Evolutionary conservation across 2,797 vertebrate species (phyloP), one percentile per base, ranked within the genome.

Genomic region (Iguana delicatissima): DNA sequence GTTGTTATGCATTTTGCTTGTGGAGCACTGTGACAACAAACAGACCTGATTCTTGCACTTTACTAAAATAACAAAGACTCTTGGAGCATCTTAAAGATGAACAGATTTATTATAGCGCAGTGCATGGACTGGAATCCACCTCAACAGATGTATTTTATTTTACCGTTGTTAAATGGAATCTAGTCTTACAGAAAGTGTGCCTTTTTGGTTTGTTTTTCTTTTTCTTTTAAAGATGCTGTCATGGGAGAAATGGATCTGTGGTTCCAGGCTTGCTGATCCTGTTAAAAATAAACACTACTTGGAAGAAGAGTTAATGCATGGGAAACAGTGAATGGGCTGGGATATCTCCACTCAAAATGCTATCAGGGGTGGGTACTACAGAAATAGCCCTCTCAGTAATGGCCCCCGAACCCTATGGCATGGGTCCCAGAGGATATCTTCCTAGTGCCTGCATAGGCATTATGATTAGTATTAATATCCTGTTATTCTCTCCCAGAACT

Each of bases 1-100:
- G 88, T 88, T 84, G 76, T 86, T 77, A 89, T 87, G 93, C 90
- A 89, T 92, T 93, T 95, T 94, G 90, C 93, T 94, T 95, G 92
- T 90, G n/a, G 50, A 79, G n/a, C 94, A 81, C 91, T 89, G 80
- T 91, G 77, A 89, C 73, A 90, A 95, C 67, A 91, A 95, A 80
- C 57, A 86, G 87, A 73, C 91, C 90, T 87, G 46, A 83, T 29
- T 62, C 46, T 92, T 94, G 90, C 22, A 93, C 91, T 89, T 94
- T 89, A 57, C 77, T 87, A 79, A 62, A n/a, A 13, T 50, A 69
- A 55, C 24, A 29, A 42, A 20, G 16, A 55, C 13, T 29, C 59
- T 52, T 50, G 42, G 59, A 46, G 6, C 26, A 52, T n/a, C 42
- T 52, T 72, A 22, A 52, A 85, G 32, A 55, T 46, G 50, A 72